These are phyloP conservation scores for Taxidea taxus DNA, from an alignment of 2,113 vertebrate genomes.

Conservation along the genomic window DNA sequence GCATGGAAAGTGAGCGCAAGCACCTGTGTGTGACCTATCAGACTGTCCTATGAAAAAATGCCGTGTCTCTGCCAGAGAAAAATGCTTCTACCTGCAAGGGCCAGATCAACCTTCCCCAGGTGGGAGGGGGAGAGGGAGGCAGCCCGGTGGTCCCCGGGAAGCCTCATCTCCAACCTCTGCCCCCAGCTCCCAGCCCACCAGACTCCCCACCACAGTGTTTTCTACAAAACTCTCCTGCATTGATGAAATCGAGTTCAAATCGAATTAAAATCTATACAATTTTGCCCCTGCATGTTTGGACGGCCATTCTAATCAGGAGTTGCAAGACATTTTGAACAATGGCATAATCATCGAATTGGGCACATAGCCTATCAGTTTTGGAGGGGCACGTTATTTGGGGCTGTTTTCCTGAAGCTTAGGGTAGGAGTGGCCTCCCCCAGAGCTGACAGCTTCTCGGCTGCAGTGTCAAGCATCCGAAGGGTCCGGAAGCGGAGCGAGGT, in stretches of 20 bases:
- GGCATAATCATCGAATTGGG: neutral
- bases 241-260: neutral
- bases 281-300: neutral
- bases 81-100: neutral
- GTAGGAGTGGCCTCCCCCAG: rapidly evolving
- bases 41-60: neutral
- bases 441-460: neutral
- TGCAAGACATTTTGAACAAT: neutral
- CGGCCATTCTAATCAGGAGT: neutral
- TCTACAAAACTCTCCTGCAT: neutral
- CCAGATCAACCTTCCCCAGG: neutral
- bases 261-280: neutral
- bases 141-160: rapidly evolving
- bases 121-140: no score
- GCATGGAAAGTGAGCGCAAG: rapidly evolving
- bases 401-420: neutral
- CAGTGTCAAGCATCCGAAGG: rapidly evolving
- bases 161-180: rapidly evolving
- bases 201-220: neutral
- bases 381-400: neutral
- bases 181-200: neutral
- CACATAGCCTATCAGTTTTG: rapidly evolving
- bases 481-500: neutral
- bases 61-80: neutral
- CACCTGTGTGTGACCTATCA: rapidly evolving